Conservation (phyloP, 2,888 invertebrate species). For the Psylliodes chrysocephalus region DNA sequence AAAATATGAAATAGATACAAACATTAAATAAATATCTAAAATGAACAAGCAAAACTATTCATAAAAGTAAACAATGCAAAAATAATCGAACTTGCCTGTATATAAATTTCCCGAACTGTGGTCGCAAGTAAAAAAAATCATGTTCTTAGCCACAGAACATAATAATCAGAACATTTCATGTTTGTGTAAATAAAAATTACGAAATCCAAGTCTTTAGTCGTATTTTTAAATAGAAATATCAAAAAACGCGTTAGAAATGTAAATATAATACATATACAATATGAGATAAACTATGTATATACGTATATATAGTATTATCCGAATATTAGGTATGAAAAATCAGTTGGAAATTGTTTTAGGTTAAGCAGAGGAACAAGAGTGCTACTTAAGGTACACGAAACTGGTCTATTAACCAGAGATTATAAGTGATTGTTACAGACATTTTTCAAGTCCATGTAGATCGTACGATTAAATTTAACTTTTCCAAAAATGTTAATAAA, state of each 20-base stretch:
- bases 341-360: constrained; percentile 50
- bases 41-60: constrained; percentile 30
- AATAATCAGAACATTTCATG: constrained; percentile 1
- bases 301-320: constrained; percentile 41
- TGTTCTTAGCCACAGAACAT: constrained; percentile 26
- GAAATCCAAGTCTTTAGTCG: constrained; percentile 36
- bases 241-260: constrained; percentile 50
- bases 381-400: constrained; percentile 24
- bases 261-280: constrained; percentile 59
- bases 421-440: constrained; percentile 59
- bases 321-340: constrained; percentile 44
- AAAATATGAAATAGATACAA: constrained; percentile 24
- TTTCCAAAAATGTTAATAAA: no score
- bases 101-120: constrained; percentile 13
- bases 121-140: constrained; percentile 10
- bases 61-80: constrained; percentile 43
- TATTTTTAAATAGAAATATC: constrained; percentile 42
- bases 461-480: constrained; percentile 41
- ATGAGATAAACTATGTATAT: constrained; percentile 54
- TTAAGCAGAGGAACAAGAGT: constrained; percentile 65
- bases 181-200: constrained; percentile 19
- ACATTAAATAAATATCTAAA: constrained; percentile 33
- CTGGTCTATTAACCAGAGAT: constrained; percentile 43
- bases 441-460: constrained; percentile 50
- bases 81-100: constrained; percentile 23